Percentiles rank a stretch among this genome's conserved stretches.
Evolutionary conservation across 1,140 invertebrate genomes (phyloP).

Genomic region (Hesperophylax magnus): DNA sequence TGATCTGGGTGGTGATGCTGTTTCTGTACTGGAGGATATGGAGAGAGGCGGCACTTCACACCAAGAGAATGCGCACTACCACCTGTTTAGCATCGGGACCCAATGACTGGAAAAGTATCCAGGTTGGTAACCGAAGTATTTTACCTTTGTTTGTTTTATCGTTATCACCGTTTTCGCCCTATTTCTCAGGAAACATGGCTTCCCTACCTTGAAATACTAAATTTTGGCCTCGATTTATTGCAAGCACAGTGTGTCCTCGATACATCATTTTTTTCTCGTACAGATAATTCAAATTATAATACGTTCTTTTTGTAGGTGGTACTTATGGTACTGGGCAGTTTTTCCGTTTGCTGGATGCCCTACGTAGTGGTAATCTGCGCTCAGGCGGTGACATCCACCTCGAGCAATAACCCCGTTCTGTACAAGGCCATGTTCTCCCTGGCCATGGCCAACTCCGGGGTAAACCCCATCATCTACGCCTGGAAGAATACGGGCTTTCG

Average conservation of each 20-base stretch:
- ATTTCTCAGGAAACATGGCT: too few species aligned
- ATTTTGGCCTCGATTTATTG: too few species aligned
- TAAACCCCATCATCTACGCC: slow-evolving; percentile 85
- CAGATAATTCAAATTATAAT: background rate
- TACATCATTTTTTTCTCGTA: too few species aligned
- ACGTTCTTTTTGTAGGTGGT: slow-evolving; percentile 74
- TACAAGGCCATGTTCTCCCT: slow-evolving; percentile 80
- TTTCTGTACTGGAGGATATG: slow-evolving; percentile 83
- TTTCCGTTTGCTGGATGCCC: slow-evolving; percentile 83
- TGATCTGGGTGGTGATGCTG: slow-evolving; percentile 81
- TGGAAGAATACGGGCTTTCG: slow-evolving; percentile 86
- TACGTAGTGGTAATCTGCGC: slow-evolving; percentile 78
- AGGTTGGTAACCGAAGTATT: slow-evolving; percentile 62
- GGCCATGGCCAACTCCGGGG: slow-evolving; percentile 81
- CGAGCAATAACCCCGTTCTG: slow-evolving; percentile 69
- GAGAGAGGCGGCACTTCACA: slow-evolving; percentile 78
- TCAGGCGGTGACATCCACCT: slow-evolving; percentile 69
- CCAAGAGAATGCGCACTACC: slow-evolving; percentile 74
- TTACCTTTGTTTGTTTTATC: too few species aligned
- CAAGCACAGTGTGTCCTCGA: too few species aligned
- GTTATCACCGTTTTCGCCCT: too few species aligned
- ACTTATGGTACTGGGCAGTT: slow-evolving; percentile 80
- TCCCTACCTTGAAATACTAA: too few species aligned
- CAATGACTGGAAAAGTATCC: slow-evolving; percentile 80
- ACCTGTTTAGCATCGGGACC: slow-evolving; percentile 68